These are phyloP conservation scores for Gymnoscelis rufifasciata DNA, from an alignment of 2,888 invertebrate species.

Conservation along the genomic window DNA sequence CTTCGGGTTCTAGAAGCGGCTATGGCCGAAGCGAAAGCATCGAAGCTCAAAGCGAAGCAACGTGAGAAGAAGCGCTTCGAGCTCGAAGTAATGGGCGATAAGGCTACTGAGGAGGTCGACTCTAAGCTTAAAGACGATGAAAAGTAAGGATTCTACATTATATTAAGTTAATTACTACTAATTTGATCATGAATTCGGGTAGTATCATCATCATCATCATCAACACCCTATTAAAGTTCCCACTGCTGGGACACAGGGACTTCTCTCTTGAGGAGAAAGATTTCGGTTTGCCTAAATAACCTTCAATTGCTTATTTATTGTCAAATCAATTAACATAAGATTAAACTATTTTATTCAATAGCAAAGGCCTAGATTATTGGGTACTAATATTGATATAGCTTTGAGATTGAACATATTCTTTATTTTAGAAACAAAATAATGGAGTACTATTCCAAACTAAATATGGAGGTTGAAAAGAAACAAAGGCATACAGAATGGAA, in stretches of 20 bases:
- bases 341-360: too few relatives aligned
- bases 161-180: not conserved
- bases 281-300: too few relatives aligned
- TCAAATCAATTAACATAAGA: too few relatives aligned
- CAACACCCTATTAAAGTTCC: too few relatives aligned
- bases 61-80: slow-evolving; percentile 48
- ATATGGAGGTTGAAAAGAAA: slow-evolving; percentile 78
- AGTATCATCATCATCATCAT: too few relatives aligned
- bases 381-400: too few relatives aligned
- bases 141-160: slow-evolving; percentile 39
- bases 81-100: slow-evolving; percentile 49
- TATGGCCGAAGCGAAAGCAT: slow-evolving; percentile 67
- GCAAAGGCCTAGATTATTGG: too few relatives aligned
- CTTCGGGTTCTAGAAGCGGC: slow-evolving; percentile 65
- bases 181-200: not conserved
- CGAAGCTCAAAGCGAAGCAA: slow-evolving; percentile 50
- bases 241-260: too few relatives aligned
- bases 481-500: slow-evolving; percentile 79
- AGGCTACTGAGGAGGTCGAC: slow-evolving; percentile 59
- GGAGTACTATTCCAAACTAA: slow-evolving; percentile 82
- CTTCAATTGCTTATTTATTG: too few relatives aligned
- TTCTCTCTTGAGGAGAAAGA: too few relatives aligned
- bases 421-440: slow-evolving; percentile 77
- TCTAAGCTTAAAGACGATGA: slow-evolving; percentile 59
- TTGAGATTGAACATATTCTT: too few relatives aligned